Conservation (phyloP, 2,888 invertebrate species). For the Cheilosia soror region DNA sequence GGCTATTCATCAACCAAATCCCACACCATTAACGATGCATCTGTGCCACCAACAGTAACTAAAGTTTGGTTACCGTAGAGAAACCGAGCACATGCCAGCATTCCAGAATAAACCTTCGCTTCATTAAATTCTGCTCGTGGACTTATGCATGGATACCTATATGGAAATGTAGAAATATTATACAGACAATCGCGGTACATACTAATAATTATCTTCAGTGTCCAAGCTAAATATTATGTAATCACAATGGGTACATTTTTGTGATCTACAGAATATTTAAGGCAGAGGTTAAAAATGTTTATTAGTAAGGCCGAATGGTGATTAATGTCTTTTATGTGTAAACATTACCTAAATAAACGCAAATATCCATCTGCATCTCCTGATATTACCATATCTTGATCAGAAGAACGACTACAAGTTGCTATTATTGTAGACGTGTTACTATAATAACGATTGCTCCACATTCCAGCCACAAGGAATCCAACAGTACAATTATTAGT, state of each 20-base stretch:
- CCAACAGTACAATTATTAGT: slow-evolving; percentile 94
- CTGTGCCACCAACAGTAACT: slow-evolving; percentile 93
- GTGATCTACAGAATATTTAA: too few relatives aligned
- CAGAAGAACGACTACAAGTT: slow-evolving; percentile 91
- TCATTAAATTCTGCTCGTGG: slow-evolving; percentile 95
- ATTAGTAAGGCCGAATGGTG: neutral
- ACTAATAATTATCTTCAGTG: too few relatives aligned
- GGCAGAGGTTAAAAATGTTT: too few relatives aligned
- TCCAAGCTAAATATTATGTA: too few relatives aligned
- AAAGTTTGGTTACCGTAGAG: slow-evolving; percentile 94
- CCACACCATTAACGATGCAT: slow-evolving; percentile 96
- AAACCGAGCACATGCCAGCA: slow-evolving; percentile 91
- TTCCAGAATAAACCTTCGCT: slow-evolving; percentile 93
- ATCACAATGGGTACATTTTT: too few relatives aligned
- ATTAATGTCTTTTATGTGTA: too few relatives aligned
- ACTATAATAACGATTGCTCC: slow-evolving; percentile 95
- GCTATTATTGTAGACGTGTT: slow-evolving; percentile 93
- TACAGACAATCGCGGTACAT: neutral
- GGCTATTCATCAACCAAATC: slow-evolving; percentile 88
- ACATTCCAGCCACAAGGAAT: slow-evolving; percentile 94
- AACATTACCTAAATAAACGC: slow-evolving; percentile 89
- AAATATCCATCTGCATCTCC: slow-evolving; percentile 96
- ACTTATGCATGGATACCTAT: slow-evolving; percentile 92
- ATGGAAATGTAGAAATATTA: slow-evolving; percentile 49
- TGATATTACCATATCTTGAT: slow-evolving; percentile 92